Percentiles rank a stretch among this genome's conserved stretches.
phyloP scores from a whole-genome alignment of 2,113 vertebrate species.

The Spheniscus mendiculus region DNA sequence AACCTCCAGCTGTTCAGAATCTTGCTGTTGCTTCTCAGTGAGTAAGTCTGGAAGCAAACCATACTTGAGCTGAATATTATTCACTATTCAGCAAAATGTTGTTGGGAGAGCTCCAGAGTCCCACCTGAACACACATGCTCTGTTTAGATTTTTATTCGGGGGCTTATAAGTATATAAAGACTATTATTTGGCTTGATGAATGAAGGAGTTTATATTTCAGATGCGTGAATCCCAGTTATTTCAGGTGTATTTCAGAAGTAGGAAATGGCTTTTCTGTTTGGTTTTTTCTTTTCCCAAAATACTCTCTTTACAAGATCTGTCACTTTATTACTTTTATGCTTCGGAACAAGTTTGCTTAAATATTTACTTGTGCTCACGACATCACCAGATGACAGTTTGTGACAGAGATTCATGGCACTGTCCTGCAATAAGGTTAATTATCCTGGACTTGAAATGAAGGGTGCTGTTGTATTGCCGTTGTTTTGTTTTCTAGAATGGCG shows the following conservation, averaged over 20 bases:
- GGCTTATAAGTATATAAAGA: constrained; percentile 18
- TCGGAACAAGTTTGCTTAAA: neutral
- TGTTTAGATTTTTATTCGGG: neutral
- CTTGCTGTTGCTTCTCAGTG: constrained; percentile 66
- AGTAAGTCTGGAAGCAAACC: constrained; percentile 68
- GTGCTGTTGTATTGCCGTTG: neutral
- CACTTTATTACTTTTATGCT: constrained; percentile 10
- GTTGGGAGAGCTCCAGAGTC: constrained; percentile 57
- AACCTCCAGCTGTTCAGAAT: constrained; percentile 80
- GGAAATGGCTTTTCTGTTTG: neutral
- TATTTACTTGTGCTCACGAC: neutral
- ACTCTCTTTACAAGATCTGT: neutral
- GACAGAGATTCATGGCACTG: constrained; percentile 51
- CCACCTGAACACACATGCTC: constrained; percentile 51
- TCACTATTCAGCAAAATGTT: constrained; percentile 75
- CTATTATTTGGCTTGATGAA: constrained; percentile 35
- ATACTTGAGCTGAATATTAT: constrained; percentile 75
- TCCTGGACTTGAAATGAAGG: constrained; percentile 14
- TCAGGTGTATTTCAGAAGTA: neutral
- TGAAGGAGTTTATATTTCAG: constrained; percentile 18
- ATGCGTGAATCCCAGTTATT: neutral
- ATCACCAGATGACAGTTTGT: neutral
- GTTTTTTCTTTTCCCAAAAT: neutral
- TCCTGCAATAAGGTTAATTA: constrained; percentile 50
- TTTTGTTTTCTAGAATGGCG: constrained; percentile 36